These are phyloP conservation scores for Apostichopus japonicus DNA, from an alignment of 35 echinoderm and acorn worm species.

Conservation along the genomic window DNA sequence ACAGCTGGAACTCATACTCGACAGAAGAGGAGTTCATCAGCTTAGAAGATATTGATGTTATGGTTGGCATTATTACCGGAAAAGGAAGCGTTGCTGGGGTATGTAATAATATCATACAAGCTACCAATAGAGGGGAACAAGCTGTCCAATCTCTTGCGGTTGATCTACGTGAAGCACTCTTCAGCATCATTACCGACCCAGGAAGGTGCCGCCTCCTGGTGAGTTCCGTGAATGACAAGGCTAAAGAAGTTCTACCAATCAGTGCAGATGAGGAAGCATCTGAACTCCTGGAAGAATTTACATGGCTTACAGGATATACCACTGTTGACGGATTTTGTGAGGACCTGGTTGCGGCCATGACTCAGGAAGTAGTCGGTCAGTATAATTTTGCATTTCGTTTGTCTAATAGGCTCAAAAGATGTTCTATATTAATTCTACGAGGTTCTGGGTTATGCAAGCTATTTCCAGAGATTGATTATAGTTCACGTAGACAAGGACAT, in stretches of 20 bases:
- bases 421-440: no score
- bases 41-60: slow-evolving; percentile 33
- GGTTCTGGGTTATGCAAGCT: no score
- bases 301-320: slow-evolving; percentile 40
- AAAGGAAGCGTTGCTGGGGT: slow-evolving; percentile 47
- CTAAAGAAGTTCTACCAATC: not conserved
- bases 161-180: not conserved
- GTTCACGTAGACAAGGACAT: no score
- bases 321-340: slow-evolving; percentile 43
- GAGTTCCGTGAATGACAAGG: slow-evolving; percentile 14
- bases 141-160: not conserved
- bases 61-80: slow-evolving; percentile 64
- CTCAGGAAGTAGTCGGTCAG: slow-evolving; percentile 70
- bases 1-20: not conserved
- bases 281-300: slow-evolving; percentile 35
- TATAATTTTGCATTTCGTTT: not conserved
- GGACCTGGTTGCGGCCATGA: slow-evolving; percentile 55
- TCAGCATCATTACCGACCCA: slow-evolving; percentile 47
- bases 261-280: not conserved
- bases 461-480: no score
- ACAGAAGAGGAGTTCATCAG: slow-evolving; percentile 4
- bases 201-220: slow-evolving; percentile 57
- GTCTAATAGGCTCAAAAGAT: no score
- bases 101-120: slow-evolving; percentile 62
- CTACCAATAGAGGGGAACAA: slow-evolving; percentile 40